phyloP scores from a whole-genome alignment of 2,888 invertebrate species.

The Nomada goodeniana region DNA sequence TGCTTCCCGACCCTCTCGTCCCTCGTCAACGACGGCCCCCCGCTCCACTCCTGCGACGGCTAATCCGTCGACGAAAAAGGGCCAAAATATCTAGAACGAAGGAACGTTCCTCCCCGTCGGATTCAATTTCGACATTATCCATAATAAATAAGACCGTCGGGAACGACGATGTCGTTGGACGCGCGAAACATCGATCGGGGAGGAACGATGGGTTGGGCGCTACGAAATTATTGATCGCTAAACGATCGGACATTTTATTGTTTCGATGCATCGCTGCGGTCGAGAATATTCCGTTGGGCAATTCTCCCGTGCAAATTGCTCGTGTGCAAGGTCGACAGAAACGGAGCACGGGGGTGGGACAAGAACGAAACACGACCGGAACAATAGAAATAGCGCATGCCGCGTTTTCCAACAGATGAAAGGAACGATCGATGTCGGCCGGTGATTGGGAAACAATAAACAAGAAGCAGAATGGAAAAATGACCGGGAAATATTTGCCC shows the following conservation, averaged over 20 bases:
- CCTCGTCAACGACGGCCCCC: constrained; percentile 20
- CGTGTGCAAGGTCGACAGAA: neutral
- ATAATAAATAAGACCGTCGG: constrained; percentile 71
- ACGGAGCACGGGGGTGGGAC: neutral
- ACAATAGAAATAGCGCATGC: constrained; percentile 37
- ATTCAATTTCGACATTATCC: constrained; percentile 75
- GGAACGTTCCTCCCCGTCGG: constrained; percentile 39
- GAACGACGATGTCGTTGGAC: neutral
- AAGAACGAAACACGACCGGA: constrained; percentile 3
- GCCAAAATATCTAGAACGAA: neutral
- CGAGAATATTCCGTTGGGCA: constrained; percentile 37
- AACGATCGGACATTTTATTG: neutral
- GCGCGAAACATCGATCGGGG: neutral
- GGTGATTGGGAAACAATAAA: constrained; percentile 56
- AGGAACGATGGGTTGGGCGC: neutral
- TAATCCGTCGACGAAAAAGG: constrained; percentile 35
- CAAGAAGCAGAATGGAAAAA: constrained; percentile 53
- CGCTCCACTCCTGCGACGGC: neutral
- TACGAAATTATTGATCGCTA: neutral
- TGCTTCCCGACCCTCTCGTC: constrained; percentile 34
- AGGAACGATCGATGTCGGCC: constrained; percentile 43
- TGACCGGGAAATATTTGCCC: constrained; percentile 56
- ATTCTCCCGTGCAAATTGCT: constrained; percentile 47
- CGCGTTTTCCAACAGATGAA: constrained; percentile 32
- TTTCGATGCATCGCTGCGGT: neutral